These are phyloP conservation scores for Hystrix brachyura DNA, from an alignment of 2,113 vertebrate genomes.

Conservation along the genomic window DNA sequence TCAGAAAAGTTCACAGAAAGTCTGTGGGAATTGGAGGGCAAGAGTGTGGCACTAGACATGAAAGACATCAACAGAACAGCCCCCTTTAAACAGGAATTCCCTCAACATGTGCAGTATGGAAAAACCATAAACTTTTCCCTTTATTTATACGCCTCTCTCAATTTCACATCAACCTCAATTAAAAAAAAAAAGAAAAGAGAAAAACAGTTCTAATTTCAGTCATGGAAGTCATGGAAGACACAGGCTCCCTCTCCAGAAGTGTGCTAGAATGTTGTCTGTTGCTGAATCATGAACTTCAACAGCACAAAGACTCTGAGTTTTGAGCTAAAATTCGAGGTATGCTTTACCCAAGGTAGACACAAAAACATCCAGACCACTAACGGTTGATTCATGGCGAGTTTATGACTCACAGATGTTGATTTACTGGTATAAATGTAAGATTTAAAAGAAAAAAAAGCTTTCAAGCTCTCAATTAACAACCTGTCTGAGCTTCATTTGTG, in stretches of 20 bases:
- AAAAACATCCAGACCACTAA: slow-evolving; percentile 88
- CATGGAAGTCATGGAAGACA: background rate
- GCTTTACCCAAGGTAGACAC: slow-evolving; percentile 80
- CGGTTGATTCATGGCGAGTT: slow-evolving; percentile 82
- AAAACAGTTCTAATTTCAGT: slow-evolving; percentile 56
- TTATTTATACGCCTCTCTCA: background rate
- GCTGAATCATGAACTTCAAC: slow-evolving; percentile 55
- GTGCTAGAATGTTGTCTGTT: background rate
- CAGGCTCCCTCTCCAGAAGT: background rate
- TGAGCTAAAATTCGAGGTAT: slow-evolving; percentile 70
- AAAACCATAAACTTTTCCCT: background rate
- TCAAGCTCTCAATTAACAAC: slow-evolving; percentile 78
- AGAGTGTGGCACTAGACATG: background rate
- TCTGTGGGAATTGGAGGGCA: background rate
- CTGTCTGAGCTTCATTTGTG: slow-evolving; percentile 82
- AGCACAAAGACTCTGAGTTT: slow-evolving; percentile 72
- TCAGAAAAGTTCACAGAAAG: background rate
- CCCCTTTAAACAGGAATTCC: background rate
- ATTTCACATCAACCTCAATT: background rate
- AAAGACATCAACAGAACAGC: background rate
- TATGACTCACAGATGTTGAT: slow-evolving; percentile 89
- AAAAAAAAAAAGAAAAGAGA: slow-evolving; percentile 8
- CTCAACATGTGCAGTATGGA: background rate
- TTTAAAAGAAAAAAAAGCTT: slow-evolving; percentile 62
- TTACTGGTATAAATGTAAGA: slow-evolving; percentile 86